Base-by-base conservation (phyloP, 1,140 invertebrate genomes). In the Medauroidea extradentata region DNA sequence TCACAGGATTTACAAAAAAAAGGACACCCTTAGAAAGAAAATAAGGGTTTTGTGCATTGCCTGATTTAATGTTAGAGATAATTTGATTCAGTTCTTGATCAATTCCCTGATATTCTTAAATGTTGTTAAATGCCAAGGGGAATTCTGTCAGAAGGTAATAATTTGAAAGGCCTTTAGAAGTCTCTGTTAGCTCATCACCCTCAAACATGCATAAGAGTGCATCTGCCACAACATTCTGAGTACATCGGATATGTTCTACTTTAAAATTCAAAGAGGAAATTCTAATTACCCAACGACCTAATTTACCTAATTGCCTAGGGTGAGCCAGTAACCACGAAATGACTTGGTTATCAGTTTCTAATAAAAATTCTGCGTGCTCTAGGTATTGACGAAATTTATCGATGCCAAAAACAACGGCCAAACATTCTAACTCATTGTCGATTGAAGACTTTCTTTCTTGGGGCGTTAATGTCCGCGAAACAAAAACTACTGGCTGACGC, bases 301-400 rank as follows among this genome's bases (percentile, higher is more conserved):
- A 5, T 2, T 21, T 16, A 1, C 19, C 48, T 2, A 21, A 1
- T 13, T 50, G n/a, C 21, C 19, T 11, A 2, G 48, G 48, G 13
- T 21, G 48, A 4, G 48, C n/a, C 48, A 50, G 3, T 1, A 50
- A 1, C 48, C 48, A 50, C 1, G n/a, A 19, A 2, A 50, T 1
- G 2, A 18, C 48, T 18, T 50, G 48, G 3, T 50, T 50, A 5
- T 50, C 48, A 0, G 19, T 21, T 21, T 50, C n/a, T 13, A 50
- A 25, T 24, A 50, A 5, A 3, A 50, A 50, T 5, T 50, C 48
- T 19, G 3, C 13, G 13, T 50, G 48, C 21, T 75, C 68, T 29
- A 79, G 41, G 64, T 77, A 82, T 5, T 68, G 63, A 19, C 69
- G 42, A 59, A 78, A 79, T 44, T 77, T 67, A 57, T 76, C 67